Evolutionary conservation across 2,888 invertebrate species (phyloP).

Genomic region (Melieria picta): DNA sequence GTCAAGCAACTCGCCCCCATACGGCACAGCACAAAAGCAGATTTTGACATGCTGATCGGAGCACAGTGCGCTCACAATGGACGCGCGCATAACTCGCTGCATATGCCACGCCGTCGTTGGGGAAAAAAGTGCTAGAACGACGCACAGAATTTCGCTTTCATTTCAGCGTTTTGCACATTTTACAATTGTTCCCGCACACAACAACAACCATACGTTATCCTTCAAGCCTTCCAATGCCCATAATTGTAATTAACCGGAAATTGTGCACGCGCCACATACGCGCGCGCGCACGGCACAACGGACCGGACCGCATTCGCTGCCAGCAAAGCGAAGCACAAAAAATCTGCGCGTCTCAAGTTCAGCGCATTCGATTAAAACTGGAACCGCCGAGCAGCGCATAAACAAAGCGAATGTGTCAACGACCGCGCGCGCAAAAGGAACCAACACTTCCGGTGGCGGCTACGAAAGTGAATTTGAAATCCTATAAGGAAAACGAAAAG

Average conservation of each 20-base stretch:
- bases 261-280: conserved; percentile 63
- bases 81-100: conserved; percentile 21
- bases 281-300: conserved; percentile 18
- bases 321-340: conserved; percentile 2
- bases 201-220: neutral
- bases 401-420: conserved; percentile 51
- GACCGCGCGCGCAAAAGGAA: conserved; percentile 47
- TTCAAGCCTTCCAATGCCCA: neutral
- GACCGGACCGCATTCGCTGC: conserved; percentile 1
- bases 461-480: conserved; percentile 53
- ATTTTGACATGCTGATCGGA: neutral
- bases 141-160: conserved; percentile 32
- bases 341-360: conserved; percentile 10
- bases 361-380: neutral
- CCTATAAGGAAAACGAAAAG: neutral
- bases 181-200: neutral
- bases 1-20: neutral
- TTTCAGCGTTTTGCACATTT: conserved; percentile 20
- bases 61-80: neutral
- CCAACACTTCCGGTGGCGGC: conserved; percentile 58
- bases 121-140: neutral
- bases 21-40: conserved; percentile 31
- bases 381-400: conserved; percentile 8
- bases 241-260: conserved; percentile 65
- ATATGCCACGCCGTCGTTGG: conserved; percentile 18